Conservation (phyloP, 2,113 vertebrate species). For the Caloenas nicobarica region DNA sequence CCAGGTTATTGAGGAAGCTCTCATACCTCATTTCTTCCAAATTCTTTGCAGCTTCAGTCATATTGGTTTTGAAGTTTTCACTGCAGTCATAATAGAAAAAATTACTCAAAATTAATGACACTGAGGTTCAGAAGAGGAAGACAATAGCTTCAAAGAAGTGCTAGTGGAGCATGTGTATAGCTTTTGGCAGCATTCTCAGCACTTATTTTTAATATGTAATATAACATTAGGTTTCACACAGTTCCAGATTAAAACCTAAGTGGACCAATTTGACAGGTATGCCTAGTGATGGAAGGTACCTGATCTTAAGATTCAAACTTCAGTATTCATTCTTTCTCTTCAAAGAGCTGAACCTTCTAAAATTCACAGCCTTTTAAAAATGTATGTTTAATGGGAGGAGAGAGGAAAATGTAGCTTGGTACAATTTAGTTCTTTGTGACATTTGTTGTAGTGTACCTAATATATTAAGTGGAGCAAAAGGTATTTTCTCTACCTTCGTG, state of each 20-base stretch:
- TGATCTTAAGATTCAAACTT: not conserved
- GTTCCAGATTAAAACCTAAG: not conserved
- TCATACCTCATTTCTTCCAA: not conserved
- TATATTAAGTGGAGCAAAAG: not conserved
- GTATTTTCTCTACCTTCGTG: not conserved
- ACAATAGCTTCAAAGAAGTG: not conserved
- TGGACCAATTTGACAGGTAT: not conserved
- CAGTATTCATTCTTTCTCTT: not conserved
- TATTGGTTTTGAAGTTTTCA: not conserved
- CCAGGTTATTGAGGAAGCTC: not conserved
- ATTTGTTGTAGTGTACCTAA: not conserved
- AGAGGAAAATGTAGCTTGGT: not conserved
- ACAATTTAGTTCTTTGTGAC: not conserved
- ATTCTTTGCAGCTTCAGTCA: not conserved
- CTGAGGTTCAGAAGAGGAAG: not conserved
- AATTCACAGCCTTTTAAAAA: not conserved
- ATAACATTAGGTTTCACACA: not conserved
- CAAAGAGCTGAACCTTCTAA: not conserved
- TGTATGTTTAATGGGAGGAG: not conserved
- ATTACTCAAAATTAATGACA: not conserved
- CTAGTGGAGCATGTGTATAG: not conserved
- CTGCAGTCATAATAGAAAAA: not conserved
- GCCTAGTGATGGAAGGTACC: not conserved
- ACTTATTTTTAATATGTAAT: not conserved
- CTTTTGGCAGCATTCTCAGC: not conserved